These are phyloP conservation scores for Drosophila ficusphila DNA, from an alignment of 1,140 invertebrate genomes.

Conservation along the genomic window DNA sequence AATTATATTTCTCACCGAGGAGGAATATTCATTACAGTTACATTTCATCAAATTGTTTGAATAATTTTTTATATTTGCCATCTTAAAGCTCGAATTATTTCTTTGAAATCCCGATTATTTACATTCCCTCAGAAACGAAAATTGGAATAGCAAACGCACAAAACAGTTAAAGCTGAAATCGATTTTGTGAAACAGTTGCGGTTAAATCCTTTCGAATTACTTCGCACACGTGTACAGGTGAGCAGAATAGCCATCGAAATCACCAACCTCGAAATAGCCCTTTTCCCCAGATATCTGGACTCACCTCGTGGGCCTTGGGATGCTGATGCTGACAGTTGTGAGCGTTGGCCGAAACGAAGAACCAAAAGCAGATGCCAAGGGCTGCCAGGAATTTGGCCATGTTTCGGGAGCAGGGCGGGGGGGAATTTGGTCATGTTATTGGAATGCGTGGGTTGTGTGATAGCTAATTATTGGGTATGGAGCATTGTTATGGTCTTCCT, in stretches of 20 bases:
- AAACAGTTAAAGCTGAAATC: neutral
- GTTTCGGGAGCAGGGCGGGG: neutral
- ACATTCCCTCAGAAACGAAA: too few relatives aligned
- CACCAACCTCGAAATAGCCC: constrained; percentile 6
- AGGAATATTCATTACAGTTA: too few relatives aligned
- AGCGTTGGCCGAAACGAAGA: constrained; percentile 28
- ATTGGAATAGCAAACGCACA: too few relatives aligned
- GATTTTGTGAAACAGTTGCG: neutral
- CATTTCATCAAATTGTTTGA: too few relatives aligned
- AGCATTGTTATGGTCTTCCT: constrained; percentile 6
- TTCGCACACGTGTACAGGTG: neutral
- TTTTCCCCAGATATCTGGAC: constrained; percentile 19
- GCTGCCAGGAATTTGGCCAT: constrained; percentile 18
- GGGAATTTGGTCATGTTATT: constrained; percentile 15
- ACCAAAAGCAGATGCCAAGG: constrained; percentile 36
- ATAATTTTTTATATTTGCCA: too few relatives aligned
- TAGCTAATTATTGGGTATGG: constrained; percentile 9
- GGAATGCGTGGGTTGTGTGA: neutral
- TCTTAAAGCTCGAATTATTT: too few relatives aligned
- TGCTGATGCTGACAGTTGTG: constrained; percentile 82
- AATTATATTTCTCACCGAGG: too few relatives aligned
- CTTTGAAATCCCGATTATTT: too few relatives aligned
- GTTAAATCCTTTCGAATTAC: too few relatives aligned
- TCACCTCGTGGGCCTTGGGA: constrained; percentile 81
- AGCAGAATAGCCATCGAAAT: too few relatives aligned